Base-by-base conservation (phyloP, 2,888 invertebrate genomes). In the Cerastis rubricosa region DNA sequence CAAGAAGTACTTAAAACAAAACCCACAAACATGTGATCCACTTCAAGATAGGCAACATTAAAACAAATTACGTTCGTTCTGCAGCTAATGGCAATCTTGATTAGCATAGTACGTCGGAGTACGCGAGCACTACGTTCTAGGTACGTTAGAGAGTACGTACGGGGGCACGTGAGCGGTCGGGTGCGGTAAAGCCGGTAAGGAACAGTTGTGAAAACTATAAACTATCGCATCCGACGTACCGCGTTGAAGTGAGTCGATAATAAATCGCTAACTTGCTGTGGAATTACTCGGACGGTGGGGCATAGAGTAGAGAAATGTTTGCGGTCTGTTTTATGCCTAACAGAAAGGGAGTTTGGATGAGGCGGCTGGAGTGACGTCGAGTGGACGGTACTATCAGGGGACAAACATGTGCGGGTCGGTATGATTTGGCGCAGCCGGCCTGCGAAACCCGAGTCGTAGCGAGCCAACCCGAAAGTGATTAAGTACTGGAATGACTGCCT, bases 201-300 rank as follows among this genome's bases (percentile, higher is more conserved):
- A 87, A 87, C 87, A 88, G 90, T 90, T 91, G 90, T 88, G 88
- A 91, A 90, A 92, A 91, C 91, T 89, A 92, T 93, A 93, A 94
- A 94, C 92, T 91, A 93, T 91, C 87, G 90, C 88, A 91, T 93
- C 93, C 90, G 91, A 86, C 87, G 89, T 91, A 89, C 91, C 87
- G 89, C 86, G 90, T 87, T 91, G 90, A 88, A 92, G 90, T 92
- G 91, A 93, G 92, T 91, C 91, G 91, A 93, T 93, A 94, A 94
- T 93, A 94, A 93, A 94, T 94, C 89, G 90, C 90, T 89, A 92
- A 92, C 92, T 92, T 91, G 89, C 91, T 84, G 87, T 86, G 87
- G 90, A 92, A 92, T 91, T 87, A 86, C 78, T 72, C 74, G 73
- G 66, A 65, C 67, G 35, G 43, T 25, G 51, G 9, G 22, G 2